Evolutionary conservation across 92 coral and sea anemone species (phyloP), one percentile per base, ranked within the genome.

Genomic region (Ricordea florida): DNA sequence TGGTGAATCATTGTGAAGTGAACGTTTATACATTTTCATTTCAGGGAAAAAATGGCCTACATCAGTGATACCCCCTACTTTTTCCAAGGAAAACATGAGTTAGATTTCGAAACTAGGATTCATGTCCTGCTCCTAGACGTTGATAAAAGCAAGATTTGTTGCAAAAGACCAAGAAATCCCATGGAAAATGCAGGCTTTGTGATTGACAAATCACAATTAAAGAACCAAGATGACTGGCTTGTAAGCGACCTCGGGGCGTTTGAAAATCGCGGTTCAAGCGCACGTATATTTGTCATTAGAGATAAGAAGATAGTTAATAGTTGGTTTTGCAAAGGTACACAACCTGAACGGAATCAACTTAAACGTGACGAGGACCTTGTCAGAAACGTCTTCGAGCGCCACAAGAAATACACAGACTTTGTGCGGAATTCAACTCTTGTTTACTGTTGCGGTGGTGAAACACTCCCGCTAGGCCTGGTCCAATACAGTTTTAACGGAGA

Each of bases 381-480:
- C 31, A 6, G 62, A 36, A 72, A 57, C 45, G 67, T 78, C 46
- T 79, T 40, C 32, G 61, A 58, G 44, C 66, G 85, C 41, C 84
- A 77, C 76, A 77, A 41, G 33, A 77, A 65, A 24, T 65, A 77
- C 67, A 26, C 16, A 25, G 57, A 77, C 51, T 77, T 77, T 27
- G 18, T 33, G 45, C 72, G 68, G 10, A 77, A 25, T 35, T 28
- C 84, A 6, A 78, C 85, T 20, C 34, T 42, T 11, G 69, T 78
- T 18, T 31, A 28, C 7, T 24, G 68, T 27, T 42, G 25, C 13
- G 55, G 67, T 34, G 85, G 78, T 14, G 10, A 60, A 41, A 38
- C 31, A 42, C 51, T 80, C 10, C 62, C 37, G 35, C 51, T 80
- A 43, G 85, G 79, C 4, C 31, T 69, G 42, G 18, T 80, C 15